Evolutionary conservation across 2,888 invertebrate genomes (phyloP).

Genomic region (Drosophila maculinotata): DNA sequence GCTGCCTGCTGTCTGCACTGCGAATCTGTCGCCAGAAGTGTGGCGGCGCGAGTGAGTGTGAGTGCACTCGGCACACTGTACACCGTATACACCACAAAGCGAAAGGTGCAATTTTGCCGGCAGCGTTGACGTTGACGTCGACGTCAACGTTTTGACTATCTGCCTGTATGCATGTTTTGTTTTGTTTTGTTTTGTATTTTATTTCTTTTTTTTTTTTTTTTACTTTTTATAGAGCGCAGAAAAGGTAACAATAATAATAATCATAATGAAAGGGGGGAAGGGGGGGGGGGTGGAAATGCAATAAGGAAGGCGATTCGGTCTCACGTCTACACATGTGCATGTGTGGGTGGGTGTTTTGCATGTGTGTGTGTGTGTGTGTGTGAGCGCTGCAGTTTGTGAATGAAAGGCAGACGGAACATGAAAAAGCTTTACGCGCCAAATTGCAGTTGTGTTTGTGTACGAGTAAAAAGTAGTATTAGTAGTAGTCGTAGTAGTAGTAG

Average conservation of each 20-base stretch:
- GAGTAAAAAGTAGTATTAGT: conserved; percentile 15
- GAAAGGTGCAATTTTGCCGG: conserved; percentile 14
- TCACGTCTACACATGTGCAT: neutral
- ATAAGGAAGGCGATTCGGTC: conserved; percentile 1
- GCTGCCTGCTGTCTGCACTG: conserved; percentile 9
- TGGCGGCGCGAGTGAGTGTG: conserved; percentile 38
- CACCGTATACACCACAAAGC: neutral
- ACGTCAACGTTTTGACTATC: conserved; percentile 7
- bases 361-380: conserved; percentile 8
- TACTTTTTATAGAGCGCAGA: neutral
- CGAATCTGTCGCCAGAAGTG: neutral
- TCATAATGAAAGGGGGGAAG: neutral
- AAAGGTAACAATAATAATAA: conserved; percentile 19
- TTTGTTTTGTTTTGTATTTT: conserved; percentile 17
- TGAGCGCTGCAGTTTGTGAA: conserved; percentile 47
- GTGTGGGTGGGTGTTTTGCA: neutral
- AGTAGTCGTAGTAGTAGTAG: conserved; percentile 11
- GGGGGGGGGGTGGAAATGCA: neutral
- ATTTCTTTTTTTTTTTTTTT: conserved; percentile 25
- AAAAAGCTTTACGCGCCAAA: conserved; percentile 52
- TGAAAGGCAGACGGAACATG: conserved; percentile 28
- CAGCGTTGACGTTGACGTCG: neutral
- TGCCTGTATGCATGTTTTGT: conserved; percentile 12
- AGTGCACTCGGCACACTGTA: conserved; percentile 47
- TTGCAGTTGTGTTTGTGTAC: conserved; percentile 26